Evolutionary conservation across 2,797 vertebrate genomes (phyloP), one percentile per base, ranked within the genome.

Genomic region (Arnoldichthys spilopterus): DNA sequence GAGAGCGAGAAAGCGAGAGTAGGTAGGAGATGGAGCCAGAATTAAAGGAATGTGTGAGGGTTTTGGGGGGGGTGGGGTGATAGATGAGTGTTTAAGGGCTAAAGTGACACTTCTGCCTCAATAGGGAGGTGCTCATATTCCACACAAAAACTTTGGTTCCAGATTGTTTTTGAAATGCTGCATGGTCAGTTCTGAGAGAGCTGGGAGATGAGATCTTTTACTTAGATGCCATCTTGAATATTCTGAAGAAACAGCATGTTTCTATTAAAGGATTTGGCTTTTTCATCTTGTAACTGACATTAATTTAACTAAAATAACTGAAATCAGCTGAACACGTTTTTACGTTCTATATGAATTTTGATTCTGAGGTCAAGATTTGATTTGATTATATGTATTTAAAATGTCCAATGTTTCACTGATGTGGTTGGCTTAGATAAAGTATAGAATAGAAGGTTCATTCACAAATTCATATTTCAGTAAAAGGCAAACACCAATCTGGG

Each of bases 111-210:
- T 72, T 34, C 30, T 71, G 47, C 87, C 88, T 87, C 81, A 82
- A 91, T 88, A 90, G 86, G 89, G 88, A 89, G 88, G 84, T 89
- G 83, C 88, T 87, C 85, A 89, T 87, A 80, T 85, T 84, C 63
- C 77, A 22, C 87, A 58, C 78, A 84, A 72, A 86, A 61, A 76
- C 64, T 82, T 79, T 37, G 59, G 28, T 37, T 47, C 40, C 12
- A 76, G 37, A 71, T 64, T 26, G 49, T 64, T 75, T 59, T 56
- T 59, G 54, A 67, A 73, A 81, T 49, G 30, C 45, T 45, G 20
- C 9, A 20, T 78, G 78, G 26, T 78, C 30, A 62, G 75, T 56
- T 76, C 26, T 70, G 32, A 49, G 3, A 15, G 9, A 47, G 22
- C n/a, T 72, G 63, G 51, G 6, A 74, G 12, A 47, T 8, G 4